Evolutionary conservation across 92 coral and sea anemone genomes (phyloP).

Genomic region (Siderastrea radians): DNA sequence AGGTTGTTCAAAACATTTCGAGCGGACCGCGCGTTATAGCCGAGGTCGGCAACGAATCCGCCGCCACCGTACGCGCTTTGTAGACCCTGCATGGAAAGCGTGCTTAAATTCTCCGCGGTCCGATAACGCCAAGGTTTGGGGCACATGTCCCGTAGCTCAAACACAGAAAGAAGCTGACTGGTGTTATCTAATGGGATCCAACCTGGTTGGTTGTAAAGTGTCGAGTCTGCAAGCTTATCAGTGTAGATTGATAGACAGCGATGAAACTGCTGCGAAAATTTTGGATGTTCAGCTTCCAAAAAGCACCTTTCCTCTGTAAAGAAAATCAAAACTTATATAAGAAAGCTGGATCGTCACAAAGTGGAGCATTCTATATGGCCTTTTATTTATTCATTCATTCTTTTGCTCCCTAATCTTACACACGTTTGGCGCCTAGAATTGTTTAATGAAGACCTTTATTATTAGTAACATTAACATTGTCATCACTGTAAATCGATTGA

Average conservation of each 20-base stretch:
- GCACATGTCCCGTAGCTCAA: constrained; percentile 60
- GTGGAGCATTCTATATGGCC: too few relatives aligned
- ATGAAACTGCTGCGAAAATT: constrained; percentile 39
- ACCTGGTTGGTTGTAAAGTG: constrained; percentile 72
- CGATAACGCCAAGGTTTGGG: constrained; percentile 89
- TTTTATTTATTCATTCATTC: too few relatives aligned
- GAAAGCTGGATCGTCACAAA: background rate
- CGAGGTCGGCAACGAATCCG: constrained; percentile 88
- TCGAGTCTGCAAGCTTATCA: constrained; percentile 66
- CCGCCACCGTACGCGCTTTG: constrained; percentile 61
- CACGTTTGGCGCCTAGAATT: too few relatives aligned
- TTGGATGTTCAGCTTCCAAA: constrained; percentile 32
- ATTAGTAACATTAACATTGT: too few relatives aligned
- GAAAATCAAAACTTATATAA: background rate
- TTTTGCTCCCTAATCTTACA: too few relatives aligned
- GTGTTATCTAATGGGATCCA: constrained; percentile 74
- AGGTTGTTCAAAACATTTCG: constrained; percentile 59
- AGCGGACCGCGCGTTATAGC: constrained; percentile 81
- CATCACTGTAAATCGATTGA: too few relatives aligned
- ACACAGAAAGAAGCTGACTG: constrained; percentile 43
- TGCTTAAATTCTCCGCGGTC: constrained; percentile 48
- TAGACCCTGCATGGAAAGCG: constrained; percentile 24
- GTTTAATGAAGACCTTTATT: too few relatives aligned
- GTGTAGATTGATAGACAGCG: constrained; percentile 68
- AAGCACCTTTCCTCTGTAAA: constrained; percentile 44